These are phyloP conservation scores for Diprion similis DNA, from an alignment of 1,140 invertebrate genomes.

Conservation along the genomic window DNA sequence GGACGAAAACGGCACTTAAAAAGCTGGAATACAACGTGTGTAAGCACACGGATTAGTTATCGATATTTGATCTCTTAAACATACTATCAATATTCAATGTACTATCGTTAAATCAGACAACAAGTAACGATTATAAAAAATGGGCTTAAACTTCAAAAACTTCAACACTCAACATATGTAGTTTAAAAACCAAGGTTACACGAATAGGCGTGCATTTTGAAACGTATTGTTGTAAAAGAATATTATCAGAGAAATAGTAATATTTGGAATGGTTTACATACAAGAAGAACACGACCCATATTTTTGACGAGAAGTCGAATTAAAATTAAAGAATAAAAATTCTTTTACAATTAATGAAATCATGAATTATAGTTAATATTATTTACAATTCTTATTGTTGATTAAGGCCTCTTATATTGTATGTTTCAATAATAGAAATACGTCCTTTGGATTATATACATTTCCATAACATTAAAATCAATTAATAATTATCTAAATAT, in stretches of 20 bases:
- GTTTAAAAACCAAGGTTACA: conserved; percentile 43
- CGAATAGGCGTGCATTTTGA: conserved; percentile 39
- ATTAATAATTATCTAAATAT: background rate
- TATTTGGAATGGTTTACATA: conserved; percentile 36
- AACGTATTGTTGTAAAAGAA: conserved; percentile 16
- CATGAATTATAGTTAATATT: conserved; percentile 29
- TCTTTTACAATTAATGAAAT: conserved; percentile 22
- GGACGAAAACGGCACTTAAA: background rate
- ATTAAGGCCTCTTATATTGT: conserved; percentile 27
- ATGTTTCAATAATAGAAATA: conserved; percentile 38
- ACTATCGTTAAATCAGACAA: conserved; percentile 47
- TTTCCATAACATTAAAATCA: conserved; percentile 30
- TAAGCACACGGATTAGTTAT: background rate
- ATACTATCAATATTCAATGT: conserved; percentile 28
- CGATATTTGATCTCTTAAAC: background rate
- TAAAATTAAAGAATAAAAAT: background rate
- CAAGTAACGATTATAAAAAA: conserved; percentile 53
- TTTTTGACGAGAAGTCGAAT: background rate
- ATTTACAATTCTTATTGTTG: conserved; percentile 43
- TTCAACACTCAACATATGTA: conserved; percentile 52
- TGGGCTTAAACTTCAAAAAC: conserved; percentile 58
- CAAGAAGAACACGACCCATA: conserved; percentile 30
- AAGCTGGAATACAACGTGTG: background rate
- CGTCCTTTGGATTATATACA: conserved; percentile 40
- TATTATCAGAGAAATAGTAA: conserved; percentile 24